Percentiles rank a stretch among this genome's conserved stretches.
phyloP scores from a whole-genome alignment of 2,888 invertebrate genomes.

The Drosophila multiciliata region DNA sequence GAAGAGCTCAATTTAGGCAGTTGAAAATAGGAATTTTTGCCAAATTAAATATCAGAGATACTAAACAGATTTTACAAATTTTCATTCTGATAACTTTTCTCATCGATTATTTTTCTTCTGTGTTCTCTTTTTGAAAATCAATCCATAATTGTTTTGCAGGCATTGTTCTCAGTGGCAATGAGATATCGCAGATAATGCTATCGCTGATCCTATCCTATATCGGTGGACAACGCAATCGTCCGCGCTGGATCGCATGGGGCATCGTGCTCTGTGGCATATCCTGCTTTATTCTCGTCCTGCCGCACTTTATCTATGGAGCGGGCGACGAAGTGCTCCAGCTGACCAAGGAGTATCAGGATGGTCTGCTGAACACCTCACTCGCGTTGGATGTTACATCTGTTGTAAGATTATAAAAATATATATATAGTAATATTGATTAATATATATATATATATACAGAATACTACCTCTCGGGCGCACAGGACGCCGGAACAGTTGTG shows the following conservation, averaged over 20 bases:
- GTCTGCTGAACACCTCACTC: conserved; percentile 35
- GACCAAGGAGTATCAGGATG: conserved; percentile 83
- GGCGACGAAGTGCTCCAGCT: conserved; percentile 85
- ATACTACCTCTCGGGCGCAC: conserved; percentile 40
- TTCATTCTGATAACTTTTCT: not conserved
- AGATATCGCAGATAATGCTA: conserved; percentile 88
- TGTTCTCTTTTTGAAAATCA: not conserved
- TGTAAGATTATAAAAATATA: conserved; percentile 59
- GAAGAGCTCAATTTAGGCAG: not conserved
- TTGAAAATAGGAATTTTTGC: not conserved
- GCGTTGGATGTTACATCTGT: conserved; percentile 56
- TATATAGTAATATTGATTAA: not conserved
- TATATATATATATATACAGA: conserved; percentile 47
- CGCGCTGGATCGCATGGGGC: conserved; percentile 89
- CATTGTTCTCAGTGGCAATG: conserved; percentile 89
- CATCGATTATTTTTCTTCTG: not conserved
- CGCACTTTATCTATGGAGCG: conserved; percentile 88
- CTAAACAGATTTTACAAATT: not conserved
- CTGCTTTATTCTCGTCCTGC: conserved; percentile 87
- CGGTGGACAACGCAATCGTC: conserved; percentile 89
- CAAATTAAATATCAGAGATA: not conserved
- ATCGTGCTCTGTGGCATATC: conserved; percentile 87
- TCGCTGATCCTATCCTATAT: conserved; percentile 88
- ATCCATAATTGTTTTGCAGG: conserved; percentile 83
- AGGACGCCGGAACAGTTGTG: conserved; percentile 75